Percentiles rank a stretch among this genome's conserved stretches.
Evolutionary conservation across 2,888 invertebrate genomes (phyloP).

Genomic region (Pseudococcus jackbeardsleyi): DNA sequence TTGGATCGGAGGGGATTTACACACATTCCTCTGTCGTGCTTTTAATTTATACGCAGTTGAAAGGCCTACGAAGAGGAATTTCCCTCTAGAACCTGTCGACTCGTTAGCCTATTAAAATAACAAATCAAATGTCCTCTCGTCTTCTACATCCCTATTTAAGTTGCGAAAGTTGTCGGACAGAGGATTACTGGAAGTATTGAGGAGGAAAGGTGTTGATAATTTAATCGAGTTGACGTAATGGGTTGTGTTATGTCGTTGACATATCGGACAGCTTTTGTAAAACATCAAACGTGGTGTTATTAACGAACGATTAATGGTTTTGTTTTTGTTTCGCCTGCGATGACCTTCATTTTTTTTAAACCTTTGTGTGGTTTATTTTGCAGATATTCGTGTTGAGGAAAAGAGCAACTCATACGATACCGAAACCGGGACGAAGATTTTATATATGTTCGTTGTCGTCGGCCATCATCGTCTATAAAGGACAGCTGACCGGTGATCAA

Average conservation of each 20-base stretch:
- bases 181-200: too few species aligned
- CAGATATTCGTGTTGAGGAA: slow-evolving; percentile 95
- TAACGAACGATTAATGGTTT: not conserved
- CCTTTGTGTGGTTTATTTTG: not conserved
- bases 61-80: not conserved
- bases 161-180: too few species aligned
- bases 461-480: slow-evolving; percentile 95
- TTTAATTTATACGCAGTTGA: not conserved
- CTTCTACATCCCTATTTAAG: not conserved
- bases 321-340: not conserved
- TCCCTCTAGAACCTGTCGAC: too few species aligned
- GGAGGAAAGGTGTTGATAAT: not conserved
- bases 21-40: not conserved
- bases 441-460: slow-evolving; percentile 96
- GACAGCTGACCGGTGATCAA: slow-evolving; percentile 95
- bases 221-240: not conserved
- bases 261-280: not conserved
- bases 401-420: slow-evolving; percentile 89
- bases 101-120: not conserved
- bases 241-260: not conserved
- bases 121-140: not conserved
- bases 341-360: too few species aligned
- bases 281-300: not conserved
- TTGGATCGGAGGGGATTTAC: too few species aligned
- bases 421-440: slow-evolving; percentile 88